Percentiles rank a stretch among this genome's conserved stretches.
These are phyloP conservation scores for Calosoma granatense DNA, from an alignment of 1,140 invertebrate genomes.

Conservation along the genomic window DNA sequence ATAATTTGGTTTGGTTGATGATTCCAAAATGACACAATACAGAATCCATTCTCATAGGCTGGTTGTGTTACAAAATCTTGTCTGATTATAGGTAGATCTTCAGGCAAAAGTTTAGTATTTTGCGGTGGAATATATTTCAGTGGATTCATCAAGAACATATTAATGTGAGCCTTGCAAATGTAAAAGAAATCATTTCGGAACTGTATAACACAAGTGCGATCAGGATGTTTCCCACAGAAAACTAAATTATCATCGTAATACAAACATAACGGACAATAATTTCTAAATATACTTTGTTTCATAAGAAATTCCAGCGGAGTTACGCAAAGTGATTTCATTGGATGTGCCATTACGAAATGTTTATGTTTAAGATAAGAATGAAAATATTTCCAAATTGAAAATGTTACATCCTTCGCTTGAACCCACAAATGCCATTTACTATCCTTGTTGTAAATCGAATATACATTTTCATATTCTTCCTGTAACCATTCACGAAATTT, in stretches of 20 bases:
- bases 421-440: slow-evolving; percentile 40
- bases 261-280: slow-evolving; percentile 45
- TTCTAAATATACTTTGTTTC: slow-evolving; percentile 37
- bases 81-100: slow-evolving; percentile 35
- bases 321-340: slow-evolving; percentile 34
- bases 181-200: slow-evolving; percentile 43
- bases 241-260: slow-evolving; percentile 30
- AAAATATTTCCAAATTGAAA: slow-evolving; percentile 25
- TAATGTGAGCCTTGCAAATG: slow-evolving; percentile 41
- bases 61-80: slow-evolving; percentile 30
- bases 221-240: slow-evolving; percentile 33
- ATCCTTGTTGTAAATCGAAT: slow-evolving; percentile 27
- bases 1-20: slow-evolving; percentile 36
- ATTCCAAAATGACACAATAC: slow-evolving; percentile 45
- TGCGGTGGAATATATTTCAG: slow-evolving; percentile 28
- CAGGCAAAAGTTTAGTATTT: slow-evolving; percentile 33
- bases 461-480: slow-evolving; percentile 40
- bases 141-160: slow-evolving; percentile 35
- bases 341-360: slow-evolving; percentile 29
- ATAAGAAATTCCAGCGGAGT: slow-evolving; percentile 40
- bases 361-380: slow-evolving; percentile 32
- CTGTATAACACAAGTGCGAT: slow-evolving; percentile 42
- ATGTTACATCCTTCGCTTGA: slow-evolving; percentile 30
- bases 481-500: slow-evolving; percentile 38
- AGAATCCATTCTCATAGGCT: slow-evolving; percentile 40